phyloP scores from a whole-genome alignment of 2,113 vertebrate species.

The Suncus etruscus region DNA sequence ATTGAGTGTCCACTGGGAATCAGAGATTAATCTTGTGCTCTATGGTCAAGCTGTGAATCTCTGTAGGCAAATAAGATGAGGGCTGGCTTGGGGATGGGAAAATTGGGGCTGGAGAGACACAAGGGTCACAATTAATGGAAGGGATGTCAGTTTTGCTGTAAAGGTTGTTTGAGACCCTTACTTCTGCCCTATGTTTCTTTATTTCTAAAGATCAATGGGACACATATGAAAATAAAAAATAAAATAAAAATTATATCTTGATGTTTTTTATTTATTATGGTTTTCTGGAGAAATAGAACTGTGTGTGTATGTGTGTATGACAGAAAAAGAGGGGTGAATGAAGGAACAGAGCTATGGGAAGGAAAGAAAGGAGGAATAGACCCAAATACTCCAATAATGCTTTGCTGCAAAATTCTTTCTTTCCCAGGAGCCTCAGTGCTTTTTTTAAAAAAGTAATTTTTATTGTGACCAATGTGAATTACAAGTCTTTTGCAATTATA shows the following conservation, averaged over 20 bases:
- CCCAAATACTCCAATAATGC: too few relatives aligned
- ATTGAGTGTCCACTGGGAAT: neutral
- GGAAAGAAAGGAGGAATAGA: too few relatives aligned
- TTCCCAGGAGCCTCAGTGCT: too few relatives aligned
- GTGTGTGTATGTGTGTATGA: neutral
- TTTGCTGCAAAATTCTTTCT: too few relatives aligned
- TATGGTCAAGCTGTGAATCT: neutral
- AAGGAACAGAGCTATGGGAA: neutral
- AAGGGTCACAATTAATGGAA: too few relatives aligned
- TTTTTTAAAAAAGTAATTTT: too few relatives aligned
- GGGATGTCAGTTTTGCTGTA: neutral
- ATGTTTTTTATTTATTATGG: neutral
- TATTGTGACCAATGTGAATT: too few relatives aligned
- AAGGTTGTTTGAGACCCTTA: neutral
- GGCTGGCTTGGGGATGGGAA: neutral
- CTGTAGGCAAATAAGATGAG: neutral
- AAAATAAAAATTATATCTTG: neutral
- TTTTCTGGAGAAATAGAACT: constrained; percentile 11
- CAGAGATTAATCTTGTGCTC: neutral
- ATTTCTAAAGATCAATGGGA: neutral
- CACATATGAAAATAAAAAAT: neutral
- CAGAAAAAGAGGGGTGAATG: too few relatives aligned
- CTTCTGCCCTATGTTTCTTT: neutral
- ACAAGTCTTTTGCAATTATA: too few relatives aligned
- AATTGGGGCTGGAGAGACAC: too few relatives aligned